phyloP scores from a whole-genome alignment of 2,113 vertebrate species.

The Eudorcas thomsonii region DNA sequence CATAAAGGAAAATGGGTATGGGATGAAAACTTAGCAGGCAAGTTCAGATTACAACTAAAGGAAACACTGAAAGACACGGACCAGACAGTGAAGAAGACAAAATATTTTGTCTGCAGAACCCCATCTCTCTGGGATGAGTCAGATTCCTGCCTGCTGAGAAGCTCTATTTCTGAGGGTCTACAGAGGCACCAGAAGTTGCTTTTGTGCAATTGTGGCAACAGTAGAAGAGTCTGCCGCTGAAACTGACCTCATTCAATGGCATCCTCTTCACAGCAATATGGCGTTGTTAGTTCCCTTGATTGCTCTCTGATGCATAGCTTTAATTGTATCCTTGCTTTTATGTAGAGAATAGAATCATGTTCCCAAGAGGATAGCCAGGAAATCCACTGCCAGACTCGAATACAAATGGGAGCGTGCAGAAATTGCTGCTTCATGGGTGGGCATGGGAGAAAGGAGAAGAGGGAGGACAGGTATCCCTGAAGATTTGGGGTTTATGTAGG shows the following conservation, averaged over 20 bases:
- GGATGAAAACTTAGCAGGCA: neutral
- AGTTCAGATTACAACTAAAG: neutral
- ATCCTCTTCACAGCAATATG: neutral
- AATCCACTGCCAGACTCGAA: constrained; percentile 21
- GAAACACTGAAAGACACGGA: neutral
- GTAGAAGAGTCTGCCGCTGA: neutral
- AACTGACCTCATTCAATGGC: neutral
- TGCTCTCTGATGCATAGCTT: constrained; percentile 53
- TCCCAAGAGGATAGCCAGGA: constrained; percentile 35
- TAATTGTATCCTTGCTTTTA: constrained; percentile 69
- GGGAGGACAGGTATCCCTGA: neutral
- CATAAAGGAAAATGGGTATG: neutral
- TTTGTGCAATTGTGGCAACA: neutral
- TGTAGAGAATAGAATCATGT: constrained; percentile 53
- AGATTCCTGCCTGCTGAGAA: neutral
- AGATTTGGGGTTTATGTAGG: neutral
- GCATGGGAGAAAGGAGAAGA: neutral
- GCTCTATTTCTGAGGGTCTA: neutral
- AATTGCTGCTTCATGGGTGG: constrained; percentile 4
- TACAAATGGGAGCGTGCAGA: constrained; percentile 34
- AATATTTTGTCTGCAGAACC: neutral
- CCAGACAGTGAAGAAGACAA: neutral
- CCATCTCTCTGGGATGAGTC: neutral
- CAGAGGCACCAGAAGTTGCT: neutral
- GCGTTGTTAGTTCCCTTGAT: constrained; percentile 41